phyloP scores from a whole-genome alignment of 2,888 invertebrate species.

The Rhingia rostrata region DNA sequence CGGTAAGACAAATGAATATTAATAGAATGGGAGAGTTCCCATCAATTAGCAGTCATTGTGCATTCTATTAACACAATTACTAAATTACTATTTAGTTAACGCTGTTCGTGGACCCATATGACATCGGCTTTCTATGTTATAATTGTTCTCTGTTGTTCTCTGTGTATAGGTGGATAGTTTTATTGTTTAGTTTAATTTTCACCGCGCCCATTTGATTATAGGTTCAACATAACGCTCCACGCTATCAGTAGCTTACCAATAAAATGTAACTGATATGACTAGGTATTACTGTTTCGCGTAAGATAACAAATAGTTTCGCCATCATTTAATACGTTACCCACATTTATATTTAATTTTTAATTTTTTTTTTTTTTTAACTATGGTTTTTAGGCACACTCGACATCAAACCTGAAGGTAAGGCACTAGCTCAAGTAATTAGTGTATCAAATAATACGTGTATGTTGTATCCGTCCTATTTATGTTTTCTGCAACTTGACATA shows the following conservation, averaged over 20 bases:
- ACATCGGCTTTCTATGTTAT: slow-evolving; percentile 1
- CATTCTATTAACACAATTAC: slow-evolving; percentile 69
- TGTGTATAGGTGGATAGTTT: neutral
- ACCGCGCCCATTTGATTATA: slow-evolving; percentile 49
- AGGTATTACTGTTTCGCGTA: slow-evolving; percentile 7
- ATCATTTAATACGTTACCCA: neutral
- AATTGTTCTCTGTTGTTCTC: neutral
- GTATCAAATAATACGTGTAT: neutral
- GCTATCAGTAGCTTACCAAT: slow-evolving; percentile 49
- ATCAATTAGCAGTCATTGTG: slow-evolving; percentile 70
- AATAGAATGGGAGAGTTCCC: slow-evolving; percentile 58
- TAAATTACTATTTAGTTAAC: slow-evolving; percentile 63
- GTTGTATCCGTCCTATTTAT: neutral
- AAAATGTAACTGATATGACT: slow-evolving; percentile 53
- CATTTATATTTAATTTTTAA: slow-evolving; percentile 9
- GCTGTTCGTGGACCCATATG: slow-evolving; percentile 10
- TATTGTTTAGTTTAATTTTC: slow-evolving; percentile 31
- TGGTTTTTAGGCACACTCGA: slow-evolving; percentile 67
- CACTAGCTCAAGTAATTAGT: slow-evolving; percentile 30
- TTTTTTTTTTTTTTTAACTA: slow-evolving; percentile 38
- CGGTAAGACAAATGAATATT: slow-evolving; percentile 65
- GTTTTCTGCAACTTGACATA: neutral
- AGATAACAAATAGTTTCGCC: slow-evolving; percentile 24
- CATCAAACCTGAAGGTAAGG: slow-evolving; percentile 67
- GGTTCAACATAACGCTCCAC: slow-evolving; percentile 21